Base-by-base conservation (phyloP, 2,797 vertebrate genomes). In the Lacerta viridis region DNA sequence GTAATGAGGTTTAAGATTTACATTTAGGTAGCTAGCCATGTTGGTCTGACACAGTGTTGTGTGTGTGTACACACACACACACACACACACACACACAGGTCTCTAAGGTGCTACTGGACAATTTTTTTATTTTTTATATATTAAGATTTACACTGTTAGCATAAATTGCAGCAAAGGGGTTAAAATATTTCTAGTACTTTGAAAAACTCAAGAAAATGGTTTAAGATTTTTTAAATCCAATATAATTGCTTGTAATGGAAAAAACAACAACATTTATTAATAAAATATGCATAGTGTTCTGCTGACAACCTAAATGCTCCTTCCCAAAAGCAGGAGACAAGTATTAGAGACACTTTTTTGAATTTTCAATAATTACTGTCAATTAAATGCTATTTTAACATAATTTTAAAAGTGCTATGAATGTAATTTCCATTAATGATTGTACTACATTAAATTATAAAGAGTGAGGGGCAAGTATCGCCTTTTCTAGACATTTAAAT, bases 311-410 rank as follows among this genome's bases (percentile, higher is more conserved):
- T 25, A 55, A 71, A 36, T 85, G 29, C 5, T 81, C 3, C 55
- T 86, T 86, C 25, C n/a, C 3, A 13, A 86, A 90, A 55, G 76
- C 3, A n/a, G 69, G 86, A 91, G 86, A n/a, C 17, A 79, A 33
- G 61, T 80, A 39, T 66, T 83, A 87, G 76, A 85, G 83, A 84
- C 69, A 77, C 43, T 85, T 33, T 75, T 55, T 10, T 46, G 72
- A 77, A 55, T 78, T 1, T 69, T 25, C 88, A 86, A 7, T 90
- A 80, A 85, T 88, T 78, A 36, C 7, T 92, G 83, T 84, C 1
- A 82, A 50, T 89, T 84, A 20, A 6, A 87, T 71, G 25, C 78
- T 84, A 86, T 85, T 84, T 92, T 85, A 61, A 84, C 55, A 43
- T 80, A 25, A 55, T 76, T 17, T 76, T 75, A 87, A 90, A 75